Percentiles rank a stretch among this genome's conserved stretches.
These are phyloP conservation scores for Geotrypetes seraphini DNA, from an alignment of 2,797 vertebrate genomes.

Conservation along the genomic window DNA sequence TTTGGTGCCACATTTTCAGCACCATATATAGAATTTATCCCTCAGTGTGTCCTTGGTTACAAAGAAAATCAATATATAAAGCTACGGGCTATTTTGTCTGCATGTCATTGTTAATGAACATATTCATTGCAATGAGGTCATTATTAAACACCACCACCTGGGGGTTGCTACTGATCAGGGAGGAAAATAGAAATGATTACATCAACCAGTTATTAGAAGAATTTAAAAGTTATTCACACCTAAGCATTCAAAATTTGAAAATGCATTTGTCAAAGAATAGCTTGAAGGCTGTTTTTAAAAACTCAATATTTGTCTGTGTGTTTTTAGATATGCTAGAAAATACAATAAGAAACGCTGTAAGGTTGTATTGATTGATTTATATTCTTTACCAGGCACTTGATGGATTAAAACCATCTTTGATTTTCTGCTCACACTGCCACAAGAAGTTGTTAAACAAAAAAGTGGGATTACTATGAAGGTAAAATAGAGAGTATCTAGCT, in stretches of 20 bases:
- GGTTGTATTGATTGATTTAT: background rate
- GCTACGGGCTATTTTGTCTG: too few species aligned
- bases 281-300: background rate
- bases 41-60: too few species aligned
- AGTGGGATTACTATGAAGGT: too few species aligned
- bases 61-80: too few species aligned
- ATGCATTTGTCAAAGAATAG: background rate
- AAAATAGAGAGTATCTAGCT: too few species aligned
- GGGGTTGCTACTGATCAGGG: too few species aligned
- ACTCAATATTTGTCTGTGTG: background rate
- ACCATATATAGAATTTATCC: too few species aligned
- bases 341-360: background rate
- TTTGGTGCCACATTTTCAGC: too few species aligned
- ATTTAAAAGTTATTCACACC: background rate
- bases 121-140: too few species aligned
- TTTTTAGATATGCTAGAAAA: background rate
- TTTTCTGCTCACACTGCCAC: background rate
- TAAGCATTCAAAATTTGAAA: conserved; percentile 1
- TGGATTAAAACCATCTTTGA: background rate
- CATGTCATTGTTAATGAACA: too few species aligned
- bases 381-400: background rate
- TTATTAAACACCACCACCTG: too few species aligned
- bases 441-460: too few species aligned
- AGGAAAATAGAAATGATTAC: conserved; percentile 2
- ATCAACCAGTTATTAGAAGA: background rate